These are phyloP conservation scores for Cyprinodon variegatus DNA, from an alignment of 2,113 vertebrate genomes.

Conservation along the genomic window DNA sequence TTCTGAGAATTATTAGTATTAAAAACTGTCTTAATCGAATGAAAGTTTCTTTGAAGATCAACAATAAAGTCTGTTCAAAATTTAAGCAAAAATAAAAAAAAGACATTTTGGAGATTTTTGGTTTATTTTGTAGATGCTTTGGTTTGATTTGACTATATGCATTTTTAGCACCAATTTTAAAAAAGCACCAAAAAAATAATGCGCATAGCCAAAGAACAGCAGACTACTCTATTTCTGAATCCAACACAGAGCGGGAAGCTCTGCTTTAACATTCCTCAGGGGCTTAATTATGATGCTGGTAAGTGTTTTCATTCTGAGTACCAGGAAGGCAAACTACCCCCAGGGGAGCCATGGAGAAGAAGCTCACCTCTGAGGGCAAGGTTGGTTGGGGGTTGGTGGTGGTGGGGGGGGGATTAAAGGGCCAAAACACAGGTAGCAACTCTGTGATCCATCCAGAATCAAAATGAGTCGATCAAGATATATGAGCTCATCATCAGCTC, in stretches of 20 bases:
- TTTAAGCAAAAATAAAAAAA: no score
- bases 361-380: slow-evolving; percentile 39
- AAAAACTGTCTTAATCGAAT: no score
- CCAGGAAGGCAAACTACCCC: slow-evolving; percentile 47
- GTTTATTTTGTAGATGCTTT: no score
- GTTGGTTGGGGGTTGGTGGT: slow-evolving; percentile 11
- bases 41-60: no score
- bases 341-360: slow-evolving; percentile 34
- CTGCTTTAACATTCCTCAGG: slow-evolving; percentile 51
- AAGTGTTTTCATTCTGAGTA: slow-evolving; percentile 51
- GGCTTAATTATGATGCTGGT: slow-evolving; percentile 62
- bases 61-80: no score
- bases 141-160: no score
- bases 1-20: no score
- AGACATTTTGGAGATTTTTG: no score
- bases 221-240: slow-evolving; percentile 26
- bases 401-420: no score
- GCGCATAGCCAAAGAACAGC: slow-evolving; percentile 16
- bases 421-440: slow-evolving; percentile 5
- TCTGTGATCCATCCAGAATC: not conserved
- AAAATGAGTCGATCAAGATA: slow-evolving; percentile 26
- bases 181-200: not conserved
- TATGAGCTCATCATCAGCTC: slow-evolving; percentile 29
- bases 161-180: not conserved
- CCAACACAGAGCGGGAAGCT: slow-evolving; percentile 33